Conservation (phyloP, 2,113 vertebrate species). For the Atractosteus spatula region DNA sequence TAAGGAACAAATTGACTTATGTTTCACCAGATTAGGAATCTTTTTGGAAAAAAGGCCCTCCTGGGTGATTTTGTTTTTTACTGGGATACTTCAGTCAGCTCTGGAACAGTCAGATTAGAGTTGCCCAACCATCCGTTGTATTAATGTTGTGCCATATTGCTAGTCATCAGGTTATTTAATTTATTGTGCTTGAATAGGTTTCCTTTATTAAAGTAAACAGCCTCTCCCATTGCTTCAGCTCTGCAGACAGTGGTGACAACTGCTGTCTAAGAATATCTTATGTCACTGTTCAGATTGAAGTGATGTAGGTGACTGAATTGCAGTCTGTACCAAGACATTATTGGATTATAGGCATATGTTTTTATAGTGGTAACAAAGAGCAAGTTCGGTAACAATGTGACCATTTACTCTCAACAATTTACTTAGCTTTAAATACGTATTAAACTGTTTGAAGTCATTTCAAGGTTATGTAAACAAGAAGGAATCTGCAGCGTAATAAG, state of each 20-base stretch:
- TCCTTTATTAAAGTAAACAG: slow-evolving; percentile 13
- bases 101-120: neutral
- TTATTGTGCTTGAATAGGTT: slow-evolving; percentile 6
- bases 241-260: slow-evolving; percentile 63
- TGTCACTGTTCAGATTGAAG: slow-evolving; percentile 52
- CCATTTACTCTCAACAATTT: slow-evolving; percentile 53
- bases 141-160: neutral
- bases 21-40: too few species aligned
- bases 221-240: neutral
- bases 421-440: slow-evolving; percentile 56
- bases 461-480: slow-evolving; percentile 60
- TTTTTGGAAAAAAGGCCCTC: too few species aligned
- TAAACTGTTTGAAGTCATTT: slow-evolving; percentile 56
- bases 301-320: slow-evolving; percentile 49
- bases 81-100: neutral
- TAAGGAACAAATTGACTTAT: too few species aligned
- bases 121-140: neutral
- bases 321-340: slow-evolving; percentile 54
- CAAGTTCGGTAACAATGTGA: slow-evolving; percentile 53
- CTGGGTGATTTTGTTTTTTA: too few species aligned
- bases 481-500: slow-evolving; percentile 63
- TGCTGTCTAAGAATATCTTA: slow-evolving; percentile 54
- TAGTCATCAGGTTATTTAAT: neutral
- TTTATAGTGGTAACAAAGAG: slow-evolving; percentile 69
- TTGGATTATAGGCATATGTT: slow-evolving; percentile 68